Conservation (phyloP, 2,888 invertebrate species). For the Lymantria monacha region DNA sequence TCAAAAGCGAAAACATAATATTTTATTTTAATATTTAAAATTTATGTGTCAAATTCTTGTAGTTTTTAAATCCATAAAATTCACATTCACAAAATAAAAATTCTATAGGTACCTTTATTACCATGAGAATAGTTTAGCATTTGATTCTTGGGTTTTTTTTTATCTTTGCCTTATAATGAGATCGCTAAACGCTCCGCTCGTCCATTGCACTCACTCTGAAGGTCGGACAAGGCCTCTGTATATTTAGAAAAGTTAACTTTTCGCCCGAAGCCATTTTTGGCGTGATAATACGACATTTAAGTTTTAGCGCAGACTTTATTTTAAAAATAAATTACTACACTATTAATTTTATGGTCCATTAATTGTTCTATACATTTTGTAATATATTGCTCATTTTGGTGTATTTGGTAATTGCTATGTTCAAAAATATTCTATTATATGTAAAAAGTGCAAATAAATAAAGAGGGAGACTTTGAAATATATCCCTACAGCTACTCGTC, state of each 20-base stretch:
- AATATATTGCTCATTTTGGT: constrained; percentile 15
- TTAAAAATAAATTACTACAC: constrained; percentile 38
- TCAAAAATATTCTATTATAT: background rate
- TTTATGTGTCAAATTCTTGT: too few relatives aligned
- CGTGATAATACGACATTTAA: constrained; percentile 33
- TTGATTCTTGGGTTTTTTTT: too few relatives aligned
- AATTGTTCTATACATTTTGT: constrained; percentile 33
- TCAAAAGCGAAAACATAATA: too few relatives aligned
- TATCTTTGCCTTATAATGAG: background rate
- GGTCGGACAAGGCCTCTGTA: constrained; percentile 41
- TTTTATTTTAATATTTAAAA: too few relatives aligned
- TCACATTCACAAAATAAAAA: too few relatives aligned
- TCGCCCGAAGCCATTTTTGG: constrained; percentile 38
- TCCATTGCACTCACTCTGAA: constrained; percentile 19
- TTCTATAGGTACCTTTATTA: too few relatives aligned
- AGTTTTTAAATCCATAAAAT: too few relatives aligned
- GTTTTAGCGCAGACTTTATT: constrained; percentile 19
- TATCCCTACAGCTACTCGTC: too few relatives aligned
- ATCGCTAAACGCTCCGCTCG: constrained; percentile 22
- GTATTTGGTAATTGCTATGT: background rate
- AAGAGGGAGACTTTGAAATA: too few relatives aligned
- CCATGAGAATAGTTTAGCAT: too few relatives aligned
- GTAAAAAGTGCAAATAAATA: too few relatives aligned
- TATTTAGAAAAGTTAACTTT: constrained; percentile 39
- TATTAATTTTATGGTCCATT: constrained; percentile 37